Base-by-base conservation (phyloP, 1,140 invertebrate species). In the Caenorhabditis latens region DNA sequence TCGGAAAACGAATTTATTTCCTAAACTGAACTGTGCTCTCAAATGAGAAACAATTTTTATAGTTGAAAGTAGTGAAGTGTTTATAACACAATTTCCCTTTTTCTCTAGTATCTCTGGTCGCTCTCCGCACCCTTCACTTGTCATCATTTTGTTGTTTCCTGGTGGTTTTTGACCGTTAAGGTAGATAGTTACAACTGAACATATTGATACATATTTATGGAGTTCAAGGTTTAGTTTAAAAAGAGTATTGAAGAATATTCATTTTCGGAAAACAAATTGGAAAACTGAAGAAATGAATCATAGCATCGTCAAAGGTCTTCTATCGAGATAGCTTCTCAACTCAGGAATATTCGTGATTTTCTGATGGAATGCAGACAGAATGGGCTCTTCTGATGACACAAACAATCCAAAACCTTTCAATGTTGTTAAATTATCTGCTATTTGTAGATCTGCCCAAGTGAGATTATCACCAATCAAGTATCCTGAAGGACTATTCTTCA, bases 371-470 rank as follows among this genome's bases (percentile, higher is more conserved):
- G 4, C 16, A 1, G 40, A 4, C 16, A 71, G 19, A 43, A 19
- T 43, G 13, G 40, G 40, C 8, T 71, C 65, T 71, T 71, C 42
- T 11, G 2, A 14, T 19, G 65, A 24, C 3, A 9, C 14, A 43
- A 43, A 71, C 5, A 71, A 46, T 32, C 21, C 11, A 19, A 46
- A 5, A 4, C 14, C 21, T 21, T 67, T 71, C 4, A 85, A 5
- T 11, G 84, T 67, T 16, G 58, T 57, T 16, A 86, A 42, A 50
- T 86, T 65, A 11, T 86, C 85, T 1, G 75, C 67, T 19, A 86
- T 24, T 65, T 48, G 32, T 7, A 86, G 67, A 65, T 86, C 85
- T 16, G 85, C 85, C 24, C 40, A 86, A 58, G 85, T 86, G 16
- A 86, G 32, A 43, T 48, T 50, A 67, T 21, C 14, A 4, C 75